Base-by-base conservation (phyloP, 2,888 invertebrate species). In the Stratiomys singularior region DNA sequence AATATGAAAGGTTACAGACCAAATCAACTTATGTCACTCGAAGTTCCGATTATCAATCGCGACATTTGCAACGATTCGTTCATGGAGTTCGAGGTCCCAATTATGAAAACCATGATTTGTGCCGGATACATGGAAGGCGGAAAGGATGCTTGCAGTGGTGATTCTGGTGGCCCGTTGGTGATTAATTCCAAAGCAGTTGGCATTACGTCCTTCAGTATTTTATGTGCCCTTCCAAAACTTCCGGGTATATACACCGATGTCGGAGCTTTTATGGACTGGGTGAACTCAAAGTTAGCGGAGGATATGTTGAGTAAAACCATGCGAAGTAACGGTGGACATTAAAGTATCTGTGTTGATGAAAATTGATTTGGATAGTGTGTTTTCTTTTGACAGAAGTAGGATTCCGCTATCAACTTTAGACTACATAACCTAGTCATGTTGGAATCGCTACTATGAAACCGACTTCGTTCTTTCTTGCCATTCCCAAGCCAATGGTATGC, bases 191-290 rank as follows among this genome's bases (percentile, higher is more conserved):
- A 21, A 4, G 47, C 76, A 5, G 47, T 79, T 28, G 79, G 79
- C 1, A 44, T 79, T 18, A 69, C 69, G 1, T 77, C 77, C 0
- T 77, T 67, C 18, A 77, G 79, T 1, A 64, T 27, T 11, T 64
- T 44, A 18, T 79, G 79, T 44, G 79, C 77, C 21, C 15, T 30
- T 44, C 56, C 74, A 4, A 44, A 56, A 23, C 28, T 25, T 63
- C 79, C 79, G 15, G 79, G 79, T n/a, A 77, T 77, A 5, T 79
- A 79, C 25, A 76, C 79, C 21, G 47, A 63, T 46, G 46, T 76
- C 0, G 46, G 44, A 27, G 18, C 63, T 27, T 64, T 64, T 18
- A 9, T 15, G 15, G 25, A 1, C 5, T 76, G 76, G 76, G 46
- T 76, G 63, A 4, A 21, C 1, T 3, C 1, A 3, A 63, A 46